Evolutionary conservation across 1,140 invertebrate genomes (phyloP).

Genomic region (Drosophila santomea): DNA sequence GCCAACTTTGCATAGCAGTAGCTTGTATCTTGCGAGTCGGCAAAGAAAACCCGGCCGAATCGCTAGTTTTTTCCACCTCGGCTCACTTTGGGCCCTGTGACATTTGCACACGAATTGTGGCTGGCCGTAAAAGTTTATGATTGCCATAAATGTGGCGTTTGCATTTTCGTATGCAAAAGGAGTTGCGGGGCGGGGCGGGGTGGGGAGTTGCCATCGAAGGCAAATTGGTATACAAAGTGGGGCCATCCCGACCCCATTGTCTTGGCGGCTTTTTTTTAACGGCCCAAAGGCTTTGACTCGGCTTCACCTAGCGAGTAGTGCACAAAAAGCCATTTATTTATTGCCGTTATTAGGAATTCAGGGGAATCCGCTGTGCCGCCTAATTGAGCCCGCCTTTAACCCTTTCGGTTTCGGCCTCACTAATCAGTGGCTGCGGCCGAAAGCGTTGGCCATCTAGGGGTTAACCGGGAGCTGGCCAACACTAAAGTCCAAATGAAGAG

Average conservation of each 20-base stretch:
- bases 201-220: slow-evolving; percentile 33
- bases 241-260: slow-evolving; percentile 55
- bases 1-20: slow-evolving; percentile 25
- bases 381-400: slow-evolving; percentile 29
- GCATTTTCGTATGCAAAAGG: slow-evolving; percentile 75
- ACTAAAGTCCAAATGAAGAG: slow-evolving; percentile 11
- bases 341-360: slow-evolving; percentile 74
- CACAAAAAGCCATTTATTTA: slow-evolving; percentile 70
- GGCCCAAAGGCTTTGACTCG: slow-evolving; percentile 21
- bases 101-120: slow-evolving; percentile 56
- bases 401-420: slow-evolving; percentile 16
- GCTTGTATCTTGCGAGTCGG: slow-evolving; percentile 3
- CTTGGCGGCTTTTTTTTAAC: slow-evolving; percentile 52
- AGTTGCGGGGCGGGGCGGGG: slow-evolving; percentile 2
- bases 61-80: slow-evolving; percentile 20
- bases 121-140: slow-evolving; percentile 81
- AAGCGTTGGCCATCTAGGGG: slow-evolving; percentile 28
- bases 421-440: slow-evolving; percentile 9
- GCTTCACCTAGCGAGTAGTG: slow-evolving; percentile 31
- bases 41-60: slow-evolving; percentile 1
- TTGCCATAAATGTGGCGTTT: slow-evolving; percentile 75
- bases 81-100: slow-evolving; percentile 30
- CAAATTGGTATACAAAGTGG: slow-evolving; percentile 83
- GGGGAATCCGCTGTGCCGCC: slow-evolving; percentile 20
- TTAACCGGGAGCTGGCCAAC: slow-evolving; percentile 20